These are phyloP conservation scores for Scaptomyza polygonia DNA, from an alignment of 2,888 invertebrate genomes.

Conservation along the genomic window DNA sequence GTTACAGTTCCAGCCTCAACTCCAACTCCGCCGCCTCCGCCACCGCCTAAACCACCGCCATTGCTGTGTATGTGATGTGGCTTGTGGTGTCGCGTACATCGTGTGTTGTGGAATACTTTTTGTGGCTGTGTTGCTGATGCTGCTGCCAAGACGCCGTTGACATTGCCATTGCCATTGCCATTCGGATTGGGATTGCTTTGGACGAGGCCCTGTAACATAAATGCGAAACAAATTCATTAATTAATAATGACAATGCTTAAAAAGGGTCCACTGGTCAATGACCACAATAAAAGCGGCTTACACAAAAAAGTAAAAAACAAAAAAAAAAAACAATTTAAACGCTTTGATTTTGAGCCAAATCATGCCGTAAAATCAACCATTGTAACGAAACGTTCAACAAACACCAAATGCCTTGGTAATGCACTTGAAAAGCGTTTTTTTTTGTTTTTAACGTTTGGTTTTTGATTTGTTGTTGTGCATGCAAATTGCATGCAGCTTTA, in stretches of 20 bases:
- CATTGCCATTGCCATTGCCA: conserved; percentile 15
- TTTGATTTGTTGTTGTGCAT: conserved; percentile 19
- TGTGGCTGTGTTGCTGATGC: conserved; percentile 57
- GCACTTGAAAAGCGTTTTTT: conserved; percentile 47
- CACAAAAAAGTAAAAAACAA: too few relatives aligned
- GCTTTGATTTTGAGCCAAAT: conserved; percentile 68
- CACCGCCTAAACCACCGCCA: conserved; percentile 22
- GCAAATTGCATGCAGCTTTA: conserved; percentile 48
- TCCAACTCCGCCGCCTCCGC: conserved; percentile 4
- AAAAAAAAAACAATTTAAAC: conserved; percentile 48
- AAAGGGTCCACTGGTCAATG: conserved; percentile 54
- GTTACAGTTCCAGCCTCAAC: background rate
- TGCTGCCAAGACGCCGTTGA: conserved; percentile 44
- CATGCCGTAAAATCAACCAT: conserved; percentile 74
- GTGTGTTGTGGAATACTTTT: conserved; percentile 83
- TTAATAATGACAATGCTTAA: conserved; percentile 52
- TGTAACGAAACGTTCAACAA: conserved; percentile 57
- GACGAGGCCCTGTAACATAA: conserved; percentile 57
- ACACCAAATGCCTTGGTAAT: conserved; percentile 49
- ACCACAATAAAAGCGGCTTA: conserved; percentile 70
- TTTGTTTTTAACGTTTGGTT: conserved; percentile 13
- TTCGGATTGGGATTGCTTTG: conserved; percentile 68
- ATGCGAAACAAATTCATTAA: conserved; percentile 24
- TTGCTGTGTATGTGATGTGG: conserved; percentile 73
- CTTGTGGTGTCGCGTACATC: conserved; percentile 83